phyloP scores from a whole-genome alignment of 2,113 vertebrate species.

The Gracilinanus agilis region DNA sequence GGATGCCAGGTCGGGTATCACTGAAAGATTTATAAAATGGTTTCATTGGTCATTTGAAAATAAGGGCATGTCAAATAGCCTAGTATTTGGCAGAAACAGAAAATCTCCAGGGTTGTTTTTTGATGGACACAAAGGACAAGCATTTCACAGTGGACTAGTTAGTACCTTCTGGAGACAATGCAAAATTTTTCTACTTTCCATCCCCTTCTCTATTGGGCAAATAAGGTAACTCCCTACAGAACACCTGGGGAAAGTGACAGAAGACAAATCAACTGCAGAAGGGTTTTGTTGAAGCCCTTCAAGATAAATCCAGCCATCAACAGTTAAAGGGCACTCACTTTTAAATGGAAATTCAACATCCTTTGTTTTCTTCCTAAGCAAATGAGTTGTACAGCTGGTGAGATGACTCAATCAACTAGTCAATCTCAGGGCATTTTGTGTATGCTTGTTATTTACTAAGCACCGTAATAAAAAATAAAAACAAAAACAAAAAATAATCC shows the following conservation, averaged over 20 bases:
- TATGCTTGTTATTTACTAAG: neutral
- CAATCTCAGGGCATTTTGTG: neutral
- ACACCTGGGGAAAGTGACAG: neutral
- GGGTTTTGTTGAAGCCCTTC: neutral
- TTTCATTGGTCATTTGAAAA: neutral
- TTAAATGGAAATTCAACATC: neutral
- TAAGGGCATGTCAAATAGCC: neutral
- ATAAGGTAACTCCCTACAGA: neutral
- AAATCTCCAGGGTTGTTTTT: neutral
- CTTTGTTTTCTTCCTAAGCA: neutral
- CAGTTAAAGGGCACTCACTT: neutral
- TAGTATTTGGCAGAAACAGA: neutral
- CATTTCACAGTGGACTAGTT: no score
- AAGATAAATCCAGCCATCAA: neutral
- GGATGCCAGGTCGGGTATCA: constrained; percentile 3
- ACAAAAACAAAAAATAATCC: neutral
- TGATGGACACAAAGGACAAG: neutral
- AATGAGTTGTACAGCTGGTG: neutral
- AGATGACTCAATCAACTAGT: neutral
- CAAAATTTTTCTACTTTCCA: neutral
- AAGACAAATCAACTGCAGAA: neutral
- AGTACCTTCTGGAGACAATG: neutral
- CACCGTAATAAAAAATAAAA: neutral
- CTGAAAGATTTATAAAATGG: neutral
- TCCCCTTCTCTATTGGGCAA: neutral